phyloP scores from a whole-genome alignment of 2,888 invertebrate genomes.

The Aleiodes testaceus region DNA sequence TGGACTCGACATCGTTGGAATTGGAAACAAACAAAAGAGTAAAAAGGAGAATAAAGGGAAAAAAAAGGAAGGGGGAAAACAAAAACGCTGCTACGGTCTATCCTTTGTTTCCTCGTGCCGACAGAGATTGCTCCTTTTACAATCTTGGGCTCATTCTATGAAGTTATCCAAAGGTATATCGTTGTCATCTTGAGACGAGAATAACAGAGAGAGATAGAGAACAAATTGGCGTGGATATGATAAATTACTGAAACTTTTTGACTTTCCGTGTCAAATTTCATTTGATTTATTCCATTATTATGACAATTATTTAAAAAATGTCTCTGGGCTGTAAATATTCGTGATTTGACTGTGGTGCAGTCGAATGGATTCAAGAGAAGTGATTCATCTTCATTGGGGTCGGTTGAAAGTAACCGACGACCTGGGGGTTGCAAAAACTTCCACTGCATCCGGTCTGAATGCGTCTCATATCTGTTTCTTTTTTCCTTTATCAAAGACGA shows the following conservation, averaged over 20 bases:
- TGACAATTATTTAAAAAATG: conserved; percentile 23
- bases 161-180: conserved; percentile 49
- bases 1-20: conserved; percentile 1
- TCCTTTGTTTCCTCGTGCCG: conserved; percentile 49
- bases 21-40: conserved; percentile 6
- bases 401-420: conserved; percentile 41
- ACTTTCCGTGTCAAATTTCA: conserved; percentile 42
- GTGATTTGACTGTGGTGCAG: conserved; percentile 27
- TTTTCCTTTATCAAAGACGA: conserved; percentile 11
- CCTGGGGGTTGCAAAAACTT: conserved; percentile 60
- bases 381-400: conserved; percentile 47
- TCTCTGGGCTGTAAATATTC: conserved; percentile 16
- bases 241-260: conserved; percentile 41
- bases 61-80: conserved; percentile 1
- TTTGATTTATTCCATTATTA: conserved; percentile 31
- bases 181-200: conserved; percentile 45
- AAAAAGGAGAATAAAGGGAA: neutral
- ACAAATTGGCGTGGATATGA: conserved; percentile 43
- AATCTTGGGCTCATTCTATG: conserved; percentile 49
- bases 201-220: conserved; percentile 2
- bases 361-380: conserved; percentile 17
- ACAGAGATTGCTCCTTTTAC: conserved; percentile 45
- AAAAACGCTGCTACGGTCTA: conserved; percentile 32
- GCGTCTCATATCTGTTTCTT: conserved; percentile 45
- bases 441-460: conserved; percentile 61